Evolutionary conservation across 2,888 invertebrate species (phyloP), one percentile per base, ranked within the genome.

Genomic region (Empis stercorea): DNA sequence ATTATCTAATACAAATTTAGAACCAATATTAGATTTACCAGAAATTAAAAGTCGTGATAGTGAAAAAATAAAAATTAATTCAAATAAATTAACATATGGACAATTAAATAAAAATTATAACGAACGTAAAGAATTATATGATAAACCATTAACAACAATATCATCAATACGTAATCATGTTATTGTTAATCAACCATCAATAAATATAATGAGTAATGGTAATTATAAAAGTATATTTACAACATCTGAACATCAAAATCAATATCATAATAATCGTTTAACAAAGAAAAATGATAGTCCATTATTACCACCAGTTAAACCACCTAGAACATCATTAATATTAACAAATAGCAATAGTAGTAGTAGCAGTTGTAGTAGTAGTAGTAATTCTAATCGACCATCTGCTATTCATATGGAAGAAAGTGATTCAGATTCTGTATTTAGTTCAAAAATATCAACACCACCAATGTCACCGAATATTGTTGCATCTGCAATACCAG

Each of bases 371-470:
- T 37, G 38, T 20, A 43, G 27, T 14, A 39, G 15, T 5, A 39
- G 34, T 15, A 39, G 27, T 20, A 85, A 84, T 58, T 46, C 38
- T 37, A 38, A 17, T 13, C 4, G 14, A 38, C 16, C 38, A 27
- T 57, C 56, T 7, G 53, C 57, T 6, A 56, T 56, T 9, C 56
- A 55, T 14, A 47, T 57, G 23, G 64, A 63, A 51, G 67, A 68
- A 50, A 68, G 68, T 52, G 89, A 89, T 64, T 87, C 87, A 59
- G 89, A 91, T 66, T 89, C 88, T 27, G 88, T 88, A 5, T 85
- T 89, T 63, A 88, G 88, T 63, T 85, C 84, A 43, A 84, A 84
- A 55, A 81, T 86, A 46, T 87, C 86, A 40, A 87, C 88, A 23
- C 87, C 82, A 2, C 79, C 80, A 5, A 72, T 75, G 53, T 81